Base-by-base conservation (phyloP, 2,888 invertebrate genomes). In the Diploptera punctata region DNA sequence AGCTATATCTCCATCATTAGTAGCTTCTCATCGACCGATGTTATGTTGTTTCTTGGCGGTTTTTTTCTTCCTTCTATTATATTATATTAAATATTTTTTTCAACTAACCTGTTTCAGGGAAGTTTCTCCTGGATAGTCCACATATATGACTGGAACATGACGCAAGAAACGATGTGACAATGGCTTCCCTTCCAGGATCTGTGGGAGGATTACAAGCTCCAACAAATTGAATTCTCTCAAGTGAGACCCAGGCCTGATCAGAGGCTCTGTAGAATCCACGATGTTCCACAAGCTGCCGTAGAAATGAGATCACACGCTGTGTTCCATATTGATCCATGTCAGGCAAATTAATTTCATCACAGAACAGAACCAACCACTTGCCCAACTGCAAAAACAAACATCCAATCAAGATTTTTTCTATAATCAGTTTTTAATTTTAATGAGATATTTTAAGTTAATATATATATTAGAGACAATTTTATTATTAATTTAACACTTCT, bases 121-220 rank as follows among this genome's bases (percentile, higher is more conserved):
- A 0, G 95, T 94, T 84, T 98, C 97, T 75, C 99, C 99, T 2
- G 99, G 99, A 83, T 99, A 99, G 84, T 99, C 99, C 57, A 99
- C 99, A 82, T 99, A 99, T 77, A 99, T 96, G 67, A 99, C 96
- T 0, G 99, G 99, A 10, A 99, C 99, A 81, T 99, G 99, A 1
- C 99, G 86, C 76, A 95, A 82, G 82, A 94, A 93, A 80, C 93
- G 84, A 83, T 96, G 95, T 47, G 97, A 96, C 7, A 98, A 87
- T 2, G 98, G 98, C 83, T 99, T 99, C 10, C 76, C 99, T 90
- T 47, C 99, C 99, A 1, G 99, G 99, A 87, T 99, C 99, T 2
- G 99, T 99, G 0, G 99, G 99, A 43, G 99, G 99, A 87, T 99
- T 99, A 84, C 99, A 99, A 73, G 99, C 99, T 18, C 99, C 99